phyloP scores from a whole-genome alignment of 2,113 vertebrate genomes.

The Thinocorus orbignyianus region DNA sequence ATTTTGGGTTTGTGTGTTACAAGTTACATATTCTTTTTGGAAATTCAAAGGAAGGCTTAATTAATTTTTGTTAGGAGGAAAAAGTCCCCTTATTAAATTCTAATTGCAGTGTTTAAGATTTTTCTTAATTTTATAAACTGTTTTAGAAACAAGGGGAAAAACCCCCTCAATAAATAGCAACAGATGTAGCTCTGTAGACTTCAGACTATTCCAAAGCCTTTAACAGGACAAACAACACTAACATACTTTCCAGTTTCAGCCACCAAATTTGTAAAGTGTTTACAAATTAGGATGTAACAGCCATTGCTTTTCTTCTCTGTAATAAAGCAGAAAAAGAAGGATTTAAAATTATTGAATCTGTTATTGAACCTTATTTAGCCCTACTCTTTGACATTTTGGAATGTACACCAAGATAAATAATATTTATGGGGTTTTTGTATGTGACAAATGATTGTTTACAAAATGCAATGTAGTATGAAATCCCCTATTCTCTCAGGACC shows the following conservation, averaged over 20 bases:
- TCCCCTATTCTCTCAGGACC: constrained; percentile 33
- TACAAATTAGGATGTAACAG: constrained; percentile 58
- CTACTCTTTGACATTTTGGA: constrained; percentile 39
- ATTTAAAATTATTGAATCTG: constrained; percentile 31
- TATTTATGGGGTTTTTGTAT: constrained; percentile 43
- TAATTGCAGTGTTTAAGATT: constrained; percentile 33
- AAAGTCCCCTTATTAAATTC: constrained; percentile 29
- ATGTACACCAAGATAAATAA: constrained; percentile 56
- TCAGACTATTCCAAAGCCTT: constrained; percentile 44
- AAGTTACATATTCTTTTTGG: not conserved
- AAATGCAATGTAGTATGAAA: constrained; percentile 52
- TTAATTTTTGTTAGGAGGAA: constrained; percentile 19
- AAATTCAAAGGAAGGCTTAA: not conserved
- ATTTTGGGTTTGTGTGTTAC: not conserved
- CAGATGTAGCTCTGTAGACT: constrained; percentile 63
- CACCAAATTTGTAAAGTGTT: constrained; percentile 43
- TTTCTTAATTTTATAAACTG: constrained; percentile 49
- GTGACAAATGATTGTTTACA: constrained; percentile 62
- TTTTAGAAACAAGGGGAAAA: constrained; percentile 47
- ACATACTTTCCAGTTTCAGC: constrained; percentile 33
- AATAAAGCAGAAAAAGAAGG: constrained; percentile 36
- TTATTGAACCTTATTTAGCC: constrained; percentile 55
- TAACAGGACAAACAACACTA: constrained; percentile 32
- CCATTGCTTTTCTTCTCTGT: constrained; percentile 2
- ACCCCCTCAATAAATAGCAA: constrained; percentile 4